Base-by-base conservation (phyloP, 1,140 invertebrate genomes). In the Dolichoris vasculosae region DNA sequence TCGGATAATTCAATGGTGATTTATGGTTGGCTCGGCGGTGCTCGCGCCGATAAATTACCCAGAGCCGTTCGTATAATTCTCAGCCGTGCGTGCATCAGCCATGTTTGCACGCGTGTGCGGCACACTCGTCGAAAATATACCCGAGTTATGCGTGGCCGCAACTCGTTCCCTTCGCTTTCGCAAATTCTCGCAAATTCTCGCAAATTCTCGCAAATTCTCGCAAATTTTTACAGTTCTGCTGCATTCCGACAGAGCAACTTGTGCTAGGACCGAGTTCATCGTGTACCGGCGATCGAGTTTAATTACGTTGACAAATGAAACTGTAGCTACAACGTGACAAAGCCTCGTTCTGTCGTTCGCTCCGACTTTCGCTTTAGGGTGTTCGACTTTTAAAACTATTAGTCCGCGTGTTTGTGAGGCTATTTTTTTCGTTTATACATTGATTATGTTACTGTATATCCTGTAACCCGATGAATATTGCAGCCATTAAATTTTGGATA, bases 1-100 rank as follows among this genome's bases (percentile, higher is more conserved):
- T 89, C 87, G 71, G 82, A 88, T 88, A 88, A 88, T 87, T 85
- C 55, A 77, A 86, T 73, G 46, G 81, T 88, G 86, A 88, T 88
- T 88, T 87, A 89, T 88, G 80, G 79, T 46, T 13, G 4, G 55
- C 23, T 59, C 7, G 75, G 63, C 75, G 86, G 81, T 55, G 35
- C 78, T 55, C 85, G 30, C 51, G 71, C 82, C 88, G 84, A 88
- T 89, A 88, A 88, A 88, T 88, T 88, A 87, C 85, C 76, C 64
- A 32, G 76, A 59, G 26, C 63, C 30, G 43, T 43, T 32, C 20
- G 75, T 80, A 55, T 71, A 59, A 59, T 46, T 64, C 23, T 59
- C 55, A 59, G 82, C 81, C 59, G 59, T 43, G 4, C 38, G 75
- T n/a, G 35, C n/a, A n/a, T n/a, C n/a, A n/a, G n/a, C n/a, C n/a